Percentiles rank a stretch among this genome's conserved stretches.
phyloP scores from a whole-genome alignment of 2,888 invertebrate genomes.

The Plutella xylostella region DNA sequence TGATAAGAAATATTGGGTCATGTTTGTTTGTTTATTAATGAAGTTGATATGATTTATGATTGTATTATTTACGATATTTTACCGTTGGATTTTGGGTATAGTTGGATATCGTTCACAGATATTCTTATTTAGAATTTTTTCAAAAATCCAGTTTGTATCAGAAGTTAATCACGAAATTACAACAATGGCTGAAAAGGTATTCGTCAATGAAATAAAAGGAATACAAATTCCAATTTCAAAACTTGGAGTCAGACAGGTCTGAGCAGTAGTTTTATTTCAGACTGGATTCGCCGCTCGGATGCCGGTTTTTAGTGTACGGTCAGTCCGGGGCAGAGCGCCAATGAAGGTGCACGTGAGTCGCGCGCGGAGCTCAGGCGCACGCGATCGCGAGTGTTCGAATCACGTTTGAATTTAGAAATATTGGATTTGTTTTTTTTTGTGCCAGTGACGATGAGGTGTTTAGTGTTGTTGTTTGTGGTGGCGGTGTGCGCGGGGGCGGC shows the following conservation, averaged over 20 bases:
- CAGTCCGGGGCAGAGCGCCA: slow-evolving; percentile 57
- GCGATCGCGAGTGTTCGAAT: slow-evolving; percentile 54
- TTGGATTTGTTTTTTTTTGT: slow-evolving; percentile 25
- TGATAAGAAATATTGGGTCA: background rate
- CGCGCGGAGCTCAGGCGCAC: slow-evolving; percentile 32
- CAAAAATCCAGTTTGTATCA: no score
- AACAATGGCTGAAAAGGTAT: slow-evolving; percentile 2
- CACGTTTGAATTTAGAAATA: slow-evolving; percentile 31
- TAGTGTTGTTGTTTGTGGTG: slow-evolving; percentile 42
- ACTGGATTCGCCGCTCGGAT: slow-evolving; percentile 12
- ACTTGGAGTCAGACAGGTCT: background rate
- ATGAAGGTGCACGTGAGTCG: slow-evolving; percentile 51
- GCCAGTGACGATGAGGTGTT: slow-evolving; percentile 57
- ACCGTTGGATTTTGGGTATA: no score
- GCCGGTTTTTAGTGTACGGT: slow-evolving; percentile 17
- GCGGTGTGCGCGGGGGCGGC: slow-evolving; percentile 32
- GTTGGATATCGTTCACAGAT: no score
- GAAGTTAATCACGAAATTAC: no score
- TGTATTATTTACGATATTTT: background rate
- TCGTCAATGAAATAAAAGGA: slow-evolving; percentile 1
- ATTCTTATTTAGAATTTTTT: no score
- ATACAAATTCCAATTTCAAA: background rate
- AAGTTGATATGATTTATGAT: no score
- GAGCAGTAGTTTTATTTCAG: slow-evolving; percentile 6
- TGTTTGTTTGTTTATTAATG: background rate